Evolutionary conservation across 92 coral and sea anemone species (phyloP), one percentile per base, ranked within the genome.

Genomic region (Epizoanthus rinbou): DNA sequence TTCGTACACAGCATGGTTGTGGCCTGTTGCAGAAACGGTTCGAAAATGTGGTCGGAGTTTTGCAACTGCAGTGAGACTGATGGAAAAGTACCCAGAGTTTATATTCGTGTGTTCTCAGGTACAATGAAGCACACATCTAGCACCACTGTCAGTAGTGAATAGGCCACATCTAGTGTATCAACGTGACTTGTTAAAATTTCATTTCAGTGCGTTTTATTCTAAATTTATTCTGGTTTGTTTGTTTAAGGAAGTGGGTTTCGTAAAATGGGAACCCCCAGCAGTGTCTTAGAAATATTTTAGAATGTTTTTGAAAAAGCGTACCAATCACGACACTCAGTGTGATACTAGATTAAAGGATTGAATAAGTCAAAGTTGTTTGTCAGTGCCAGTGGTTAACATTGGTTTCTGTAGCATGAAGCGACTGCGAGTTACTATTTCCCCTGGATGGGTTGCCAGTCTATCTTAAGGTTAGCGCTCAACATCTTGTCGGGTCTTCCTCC

Each of bases 11-110:
- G 99, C 99, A 19, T 96, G 99, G 99, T 72, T 96, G 86, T 96
- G 99, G 99, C 99, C 99, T 4, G 93, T 91, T 16, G 97, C 92
- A 21, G 99, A 96, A 79, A 96, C 99, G 39, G 86, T 94, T 13
- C 87, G 99, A 63, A 96, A 96, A 69, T 96, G 99, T 84, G 99
- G 98, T 33, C 87, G 99, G 81, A 94, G 98, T 86, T 96, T 94
- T 82, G 91, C 98, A 31, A 94, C 99, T 63, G 95, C 98, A 23
- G 92, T 93, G 14, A 73, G 92, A 58, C 84, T 96, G 41, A 96
- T 96, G 99, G 92, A 93, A 74, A 93, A 88, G 82, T 96, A 93
- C 73, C 99, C 99, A 39, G 94, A 91, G 74, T 96, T 93, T 73
- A 93, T 84, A 56, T 96, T 96, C 79, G 95, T 91, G 8, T 96